Evolutionary conservation across 2,888 invertebrate species (phyloP), one percentile per base, ranked within the genome.

Genomic region (Cinara cedri): DNA sequence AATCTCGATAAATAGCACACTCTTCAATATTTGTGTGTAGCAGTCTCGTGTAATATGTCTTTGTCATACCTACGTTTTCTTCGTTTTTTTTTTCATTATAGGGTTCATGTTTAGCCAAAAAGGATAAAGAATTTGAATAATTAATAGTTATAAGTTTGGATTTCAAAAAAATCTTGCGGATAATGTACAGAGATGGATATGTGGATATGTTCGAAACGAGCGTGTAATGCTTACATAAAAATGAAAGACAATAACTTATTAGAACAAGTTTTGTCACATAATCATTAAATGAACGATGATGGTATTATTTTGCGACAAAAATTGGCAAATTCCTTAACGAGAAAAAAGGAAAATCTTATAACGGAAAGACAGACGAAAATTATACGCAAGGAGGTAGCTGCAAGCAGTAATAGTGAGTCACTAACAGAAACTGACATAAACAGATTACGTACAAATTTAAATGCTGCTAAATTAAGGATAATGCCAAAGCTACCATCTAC

Each of bases 381-480:
- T 24, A 55, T 55, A 55, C 55, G 55, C 55, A 55, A 55, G 55
- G 24, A 55, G 55, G 21, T 55, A 55, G 55, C 55, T 55, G 11
- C 21, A 55, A 55, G 21, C 24, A 55, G 55, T 55, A 11, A 55
- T 55, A 55, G 24, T 55, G 21, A 55, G 21, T 55, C 55, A 13
- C 2, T 3, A 49, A 10, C 49, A 49, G 13, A 4, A 49, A 11
- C 3, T 13, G 14, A 49, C 49, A 49, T 49, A 4, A 8, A 49
- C 9, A 49, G 49, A 49, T 10, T 49, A 49, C 49, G 49, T 13
- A 49, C 9, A 49, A 49, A 49, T 49, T 8, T 49, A 11, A 49
- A 49, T 13, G 49, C 49, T 49, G 13, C 49, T 49, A 13, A 49
- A 49, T 49, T 49, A 49, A 49, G 49, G 13, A 49, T 49, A 49